Conservation (phyloP, 2,113 vertebrate genomes). For the Trogon melanurus region DNA sequence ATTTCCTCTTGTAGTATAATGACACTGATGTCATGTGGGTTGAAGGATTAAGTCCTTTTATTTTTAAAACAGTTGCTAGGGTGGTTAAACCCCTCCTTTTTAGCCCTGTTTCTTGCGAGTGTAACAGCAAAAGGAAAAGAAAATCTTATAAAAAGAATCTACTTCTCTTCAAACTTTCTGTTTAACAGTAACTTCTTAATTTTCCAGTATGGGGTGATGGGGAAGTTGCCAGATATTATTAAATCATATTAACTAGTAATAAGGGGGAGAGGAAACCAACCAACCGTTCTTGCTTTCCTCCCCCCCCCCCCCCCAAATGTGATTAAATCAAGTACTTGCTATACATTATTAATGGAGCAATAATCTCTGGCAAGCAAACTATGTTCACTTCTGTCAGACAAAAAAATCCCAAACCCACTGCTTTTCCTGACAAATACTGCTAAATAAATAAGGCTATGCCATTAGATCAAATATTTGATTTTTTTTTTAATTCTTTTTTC, state of each 20-base stretch:
- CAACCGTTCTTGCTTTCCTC: background rate
- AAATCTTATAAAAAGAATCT: background rate
- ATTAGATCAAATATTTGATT: slow-evolving; percentile 24
- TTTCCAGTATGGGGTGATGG: background rate
- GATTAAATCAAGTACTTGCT: background rate
- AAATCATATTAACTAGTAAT: background rate
- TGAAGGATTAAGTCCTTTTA: slow-evolving; percentile 37
- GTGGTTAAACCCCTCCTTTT: background rate
- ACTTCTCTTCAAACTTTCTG: background rate
- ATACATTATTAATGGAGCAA: background rate
- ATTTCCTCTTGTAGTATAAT: slow-evolving; percentile 49
- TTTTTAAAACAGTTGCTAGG: slow-evolving; percentile 52
- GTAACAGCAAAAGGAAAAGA: background rate
- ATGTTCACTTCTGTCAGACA: background rate
- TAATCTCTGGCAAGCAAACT: slow-evolving; percentile 23
- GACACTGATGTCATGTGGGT: slow-evolving; percentile 5
- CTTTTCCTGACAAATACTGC: slow-evolving; percentile 23
- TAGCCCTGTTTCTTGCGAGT: background rate
- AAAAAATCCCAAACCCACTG: background rate
- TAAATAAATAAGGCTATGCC: slow-evolving; percentile 9
- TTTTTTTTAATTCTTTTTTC: slow-evolving; percentile 62
- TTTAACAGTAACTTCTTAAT: background rate
- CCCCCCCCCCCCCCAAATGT: background rate
- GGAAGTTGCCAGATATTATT: background rate
- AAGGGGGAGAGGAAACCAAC: background rate